These are phyloP conservation scores for Epistrophe grossulariae DNA, from an alignment of 2,888 invertebrate species.

Conservation along the genomic window DNA sequence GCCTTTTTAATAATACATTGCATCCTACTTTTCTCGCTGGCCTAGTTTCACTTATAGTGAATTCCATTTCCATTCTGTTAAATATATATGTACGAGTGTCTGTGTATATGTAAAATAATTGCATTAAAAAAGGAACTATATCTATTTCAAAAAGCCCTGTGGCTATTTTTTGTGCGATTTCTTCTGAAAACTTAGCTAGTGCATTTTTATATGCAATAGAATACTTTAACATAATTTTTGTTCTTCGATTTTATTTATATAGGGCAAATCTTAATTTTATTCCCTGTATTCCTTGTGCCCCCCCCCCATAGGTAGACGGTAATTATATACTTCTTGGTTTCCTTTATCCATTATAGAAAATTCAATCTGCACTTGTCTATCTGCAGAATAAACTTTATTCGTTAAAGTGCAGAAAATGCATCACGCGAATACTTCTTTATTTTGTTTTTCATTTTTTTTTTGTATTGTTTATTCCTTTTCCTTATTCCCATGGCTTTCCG, in stretches of 20 bases:
- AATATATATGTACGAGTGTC: constrained; percentile 1
- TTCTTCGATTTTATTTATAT: constrained; percentile 38
- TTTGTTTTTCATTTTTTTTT: not conserved
- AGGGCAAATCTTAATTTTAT: constrained; percentile 33
- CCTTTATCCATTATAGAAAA: constrained; percentile 14
- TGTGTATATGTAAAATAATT: constrained; percentile 42
- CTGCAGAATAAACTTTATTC: constrained; percentile 42
- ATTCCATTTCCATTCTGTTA: constrained; percentile 27
- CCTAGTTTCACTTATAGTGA: constrained; percentile 45
- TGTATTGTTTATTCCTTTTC: constrained; percentile 15
- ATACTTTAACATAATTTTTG: constrained; percentile 47
- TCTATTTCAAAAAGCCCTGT: constrained; percentile 36
- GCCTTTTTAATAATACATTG: constrained; percentile 57
- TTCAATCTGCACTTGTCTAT: constrained; percentile 51
- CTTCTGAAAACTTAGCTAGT: constrained; percentile 19
- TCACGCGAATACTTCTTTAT: constrained; percentile 15
- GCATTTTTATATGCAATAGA: constrained; percentile 52
- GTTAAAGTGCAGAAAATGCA: constrained; percentile 37
- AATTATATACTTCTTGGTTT: constrained; percentile 46
- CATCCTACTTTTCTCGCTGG: constrained; percentile 51
- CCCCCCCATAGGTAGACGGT: constrained; percentile 46
- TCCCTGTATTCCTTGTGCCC: not conserved
- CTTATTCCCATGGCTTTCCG: constrained; percentile 38
- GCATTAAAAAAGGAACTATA: constrained; percentile 53
- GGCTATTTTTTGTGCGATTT: constrained; percentile 10